Percentiles rank a stretch among this genome's conserved stretches.
These are phyloP conservation scores for Phaonia tiefii DNA, from an alignment of 2,888 invertebrate species.

Conservation along the genomic window DNA sequence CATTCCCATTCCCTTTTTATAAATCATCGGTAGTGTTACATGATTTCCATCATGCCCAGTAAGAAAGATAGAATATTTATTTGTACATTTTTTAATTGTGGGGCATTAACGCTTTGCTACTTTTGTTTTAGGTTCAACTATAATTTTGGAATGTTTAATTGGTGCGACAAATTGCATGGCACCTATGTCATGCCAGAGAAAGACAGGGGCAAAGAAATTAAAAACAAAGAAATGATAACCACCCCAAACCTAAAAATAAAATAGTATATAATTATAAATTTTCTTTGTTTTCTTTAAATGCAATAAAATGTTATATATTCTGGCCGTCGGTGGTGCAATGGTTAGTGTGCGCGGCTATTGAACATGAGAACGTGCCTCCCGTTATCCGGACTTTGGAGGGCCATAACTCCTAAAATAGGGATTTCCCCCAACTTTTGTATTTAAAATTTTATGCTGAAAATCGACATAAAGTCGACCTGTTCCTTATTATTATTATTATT, in stretches of 20 bases:
- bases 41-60: slow-evolving; percentile 87
- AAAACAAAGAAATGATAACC: slow-evolving; percentile 37
- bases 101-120: neutral
- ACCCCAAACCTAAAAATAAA: neutral
- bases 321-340: too few relatives aligned
- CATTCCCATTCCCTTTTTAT: slow-evolving; percentile 84
- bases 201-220: slow-evolving; percentile 44
- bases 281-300: too few relatives aligned
- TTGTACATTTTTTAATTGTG: neutral
- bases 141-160: slow-evolving; percentile 90
- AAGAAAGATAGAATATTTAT: neutral
- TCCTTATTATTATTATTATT: too few relatives aligned
- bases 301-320: too few relatives aligned
- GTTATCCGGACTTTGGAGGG: too few relatives aligned
- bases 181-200: slow-evolving; percentile 83
- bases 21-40: slow-evolving; percentile 91
- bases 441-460: too few relatives aligned
- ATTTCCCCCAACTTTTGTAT: too few relatives aligned
- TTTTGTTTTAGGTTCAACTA: slow-evolving; percentile 86
- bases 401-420: too few relatives aligned
- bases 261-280: neutral
- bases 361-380: too few relatives aligned
- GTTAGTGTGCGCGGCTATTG: too few relatives aligned
- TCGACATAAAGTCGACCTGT: too few relatives aligned
- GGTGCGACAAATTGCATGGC: slow-evolving; percentile 91